phyloP scores from a whole-genome alignment of 2,888 invertebrate genomes.

The Ichneumoninae sp. region DNA sequence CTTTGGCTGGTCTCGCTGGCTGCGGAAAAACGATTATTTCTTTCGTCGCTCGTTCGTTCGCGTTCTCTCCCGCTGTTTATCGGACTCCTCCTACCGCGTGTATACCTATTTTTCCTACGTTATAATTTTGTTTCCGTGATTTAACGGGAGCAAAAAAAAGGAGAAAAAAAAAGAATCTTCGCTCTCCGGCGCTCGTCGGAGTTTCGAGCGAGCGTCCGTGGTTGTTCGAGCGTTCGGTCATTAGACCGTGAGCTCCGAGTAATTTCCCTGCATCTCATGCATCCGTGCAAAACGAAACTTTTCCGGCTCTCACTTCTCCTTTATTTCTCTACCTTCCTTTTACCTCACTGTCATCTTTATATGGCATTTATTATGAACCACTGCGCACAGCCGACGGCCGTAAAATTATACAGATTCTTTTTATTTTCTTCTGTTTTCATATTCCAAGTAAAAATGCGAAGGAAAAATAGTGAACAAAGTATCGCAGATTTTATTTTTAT shows the following conservation, averaged over 20 bases:
- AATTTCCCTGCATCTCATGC: constrained; percentile 57
- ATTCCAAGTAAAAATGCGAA: background rate
- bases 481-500: background rate
- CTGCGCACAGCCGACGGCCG: constrained; percentile 51
- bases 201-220: constrained; percentile 24
- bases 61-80: constrained; percentile 56
- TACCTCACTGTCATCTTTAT: constrained; percentile 45
- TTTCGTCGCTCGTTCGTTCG: constrained; percentile 54
- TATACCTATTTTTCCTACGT: constrained; percentile 53
- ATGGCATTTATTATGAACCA: constrained; percentile 54
- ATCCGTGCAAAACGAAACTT: constrained; percentile 60
- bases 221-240: constrained; percentile 61
- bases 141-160: constrained; percentile 6
- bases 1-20: constrained; percentile 43
- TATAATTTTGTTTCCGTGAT: constrained; percentile 58
- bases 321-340: constrained; percentile 11
- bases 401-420: constrained; percentile 49
- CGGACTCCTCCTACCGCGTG: constrained; percentile 44
- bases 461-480: background rate
- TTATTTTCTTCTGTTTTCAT: background rate
- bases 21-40: constrained; percentile 65
- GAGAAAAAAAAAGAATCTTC: constrained; percentile 24
- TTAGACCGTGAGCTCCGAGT: constrained; percentile 63
- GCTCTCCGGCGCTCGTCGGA: constrained; percentile 3
- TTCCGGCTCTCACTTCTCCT: constrained; percentile 56